A percentile compares a stretch with the other conserved stretches of the same genome.
Conservation (phyloP, 2,888 invertebrate species). For the Catocala fraxini region DNA sequence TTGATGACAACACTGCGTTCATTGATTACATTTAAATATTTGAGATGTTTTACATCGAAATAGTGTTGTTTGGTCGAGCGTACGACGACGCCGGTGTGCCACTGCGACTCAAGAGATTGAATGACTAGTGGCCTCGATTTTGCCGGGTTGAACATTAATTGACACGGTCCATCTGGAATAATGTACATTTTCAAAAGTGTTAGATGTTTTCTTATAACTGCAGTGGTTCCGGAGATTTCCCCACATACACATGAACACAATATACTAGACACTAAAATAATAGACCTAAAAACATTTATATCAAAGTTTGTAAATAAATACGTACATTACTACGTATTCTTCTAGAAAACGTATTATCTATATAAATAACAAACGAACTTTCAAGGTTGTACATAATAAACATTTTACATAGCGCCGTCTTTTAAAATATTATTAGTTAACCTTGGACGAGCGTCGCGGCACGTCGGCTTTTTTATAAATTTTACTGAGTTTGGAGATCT, state of each 20-base stretch:
- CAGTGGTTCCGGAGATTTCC: no score
- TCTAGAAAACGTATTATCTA: constrained; percentile 16
- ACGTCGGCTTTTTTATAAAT: constrained; percentile 17
- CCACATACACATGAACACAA: no score
- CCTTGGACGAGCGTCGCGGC: constrained; percentile 26
- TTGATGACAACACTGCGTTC: constrained; percentile 8
- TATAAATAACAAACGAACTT: constrained; percentile 25
- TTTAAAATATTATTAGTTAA: constrained; percentile 28
- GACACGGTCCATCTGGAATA: no score
- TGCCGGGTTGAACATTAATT: no score
- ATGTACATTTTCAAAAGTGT: no score
- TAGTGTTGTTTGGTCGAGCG: not conserved
- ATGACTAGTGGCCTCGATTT: no score
- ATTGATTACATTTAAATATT: constrained; percentile 20
- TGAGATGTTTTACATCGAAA: constrained; percentile 1
- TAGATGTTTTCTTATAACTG: no score
- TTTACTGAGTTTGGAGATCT: not conserved
- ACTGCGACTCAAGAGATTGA: no score
- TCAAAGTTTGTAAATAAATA: constrained; percentile 1
- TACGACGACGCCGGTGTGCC: no score
- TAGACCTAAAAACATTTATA: no score
- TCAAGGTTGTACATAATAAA: constrained; percentile 33
- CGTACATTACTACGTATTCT: constrained; percentile 3
- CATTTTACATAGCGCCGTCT: constrained; percentile 32
- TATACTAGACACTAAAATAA: no score